Conservation (phyloP, 2,113 vertebrate species). For the Tonatia bakeri region DNA sequence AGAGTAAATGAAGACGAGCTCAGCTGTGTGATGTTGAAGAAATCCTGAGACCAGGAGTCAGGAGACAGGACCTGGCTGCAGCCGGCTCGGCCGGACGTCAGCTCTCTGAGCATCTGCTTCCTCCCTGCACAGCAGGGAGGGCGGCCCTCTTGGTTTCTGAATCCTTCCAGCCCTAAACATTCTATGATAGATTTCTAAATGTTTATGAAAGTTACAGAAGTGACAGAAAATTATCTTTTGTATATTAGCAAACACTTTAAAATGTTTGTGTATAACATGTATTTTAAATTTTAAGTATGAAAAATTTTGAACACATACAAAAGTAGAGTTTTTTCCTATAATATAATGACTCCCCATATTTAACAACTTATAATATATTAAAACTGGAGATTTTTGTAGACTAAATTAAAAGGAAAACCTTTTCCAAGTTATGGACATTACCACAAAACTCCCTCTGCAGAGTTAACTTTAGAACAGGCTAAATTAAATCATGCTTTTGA, state of each 20-base stretch:
- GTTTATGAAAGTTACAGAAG: neutral
- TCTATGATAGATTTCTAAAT: neutral
- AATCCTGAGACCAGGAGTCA: neutral
- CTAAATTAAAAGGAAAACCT: neutral
- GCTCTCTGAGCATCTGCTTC: neutral
- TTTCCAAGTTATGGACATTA: neutral
- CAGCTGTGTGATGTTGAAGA: neutral
- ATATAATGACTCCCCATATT: neutral
- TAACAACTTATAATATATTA: neutral
- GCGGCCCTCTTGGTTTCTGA: neutral
- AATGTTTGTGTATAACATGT: neutral
- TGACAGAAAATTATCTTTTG: neutral
- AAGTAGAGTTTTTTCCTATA: neutral
- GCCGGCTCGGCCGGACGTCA: neutral
- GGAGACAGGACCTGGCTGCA: neutral
- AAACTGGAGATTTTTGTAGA: neutral
- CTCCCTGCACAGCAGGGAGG: neutral
- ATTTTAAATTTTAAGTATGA: constrained; percentile 20
- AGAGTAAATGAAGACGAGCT: neutral
- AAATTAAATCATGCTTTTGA: constrained; percentile 13
- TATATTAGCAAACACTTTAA: neutral
- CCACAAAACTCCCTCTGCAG: neutral
- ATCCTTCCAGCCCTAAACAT: neutral
- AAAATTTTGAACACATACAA: neutral
- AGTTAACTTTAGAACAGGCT: neutral